Percentiles rank a stretch among this genome's conserved stretches.
Conservation (phyloP, 2,888 invertebrate species). For the Dascillus cervinus region DNA sequence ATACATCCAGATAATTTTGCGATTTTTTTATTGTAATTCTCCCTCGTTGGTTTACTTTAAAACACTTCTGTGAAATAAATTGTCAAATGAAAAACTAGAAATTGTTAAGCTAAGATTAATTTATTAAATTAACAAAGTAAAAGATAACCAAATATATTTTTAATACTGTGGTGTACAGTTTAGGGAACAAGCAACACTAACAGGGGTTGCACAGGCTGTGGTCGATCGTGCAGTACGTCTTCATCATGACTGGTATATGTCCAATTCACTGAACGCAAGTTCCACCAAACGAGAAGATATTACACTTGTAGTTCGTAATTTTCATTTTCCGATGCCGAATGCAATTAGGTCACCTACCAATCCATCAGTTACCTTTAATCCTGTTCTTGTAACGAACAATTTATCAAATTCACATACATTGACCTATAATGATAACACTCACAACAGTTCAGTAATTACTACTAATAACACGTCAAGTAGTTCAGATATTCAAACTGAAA, state of each 20-base stretch:
- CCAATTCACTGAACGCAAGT: conserved; percentile 41
- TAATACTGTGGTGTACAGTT: conserved; percentile 47
- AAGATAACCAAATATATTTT: background rate
- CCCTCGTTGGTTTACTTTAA: no score
- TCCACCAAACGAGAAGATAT: conserved; percentile 67
- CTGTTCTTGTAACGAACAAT: conserved; percentile 50
- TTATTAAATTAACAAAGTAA: no score
- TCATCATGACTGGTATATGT: conserved; percentile 71
- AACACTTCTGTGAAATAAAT: no score
- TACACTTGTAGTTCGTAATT: conserved; percentile 77
- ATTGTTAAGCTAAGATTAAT: no score
- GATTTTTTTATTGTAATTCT: no score
- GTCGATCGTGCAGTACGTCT: conserved; percentile 77
- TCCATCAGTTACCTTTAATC: conserved; percentile 53
- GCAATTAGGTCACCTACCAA: conserved; percentile 49
- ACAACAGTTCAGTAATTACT: conserved; percentile 30
- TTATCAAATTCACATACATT: conserved; percentile 9
- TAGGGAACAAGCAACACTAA: conserved; percentile 67
- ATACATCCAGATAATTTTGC: no score
- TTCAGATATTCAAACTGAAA: conserved; percentile 25
- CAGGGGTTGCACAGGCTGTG: conserved; percentile 77
- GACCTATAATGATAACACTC: conserved; percentile 20
- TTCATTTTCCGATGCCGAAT: conserved; percentile 69
- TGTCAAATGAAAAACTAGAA: no score
- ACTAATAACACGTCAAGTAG: conserved; percentile 35